phyloP scores from a whole-genome alignment of 2,888 invertebrate genomes.

The Gastracanthus pulcherrimus region DNA sequence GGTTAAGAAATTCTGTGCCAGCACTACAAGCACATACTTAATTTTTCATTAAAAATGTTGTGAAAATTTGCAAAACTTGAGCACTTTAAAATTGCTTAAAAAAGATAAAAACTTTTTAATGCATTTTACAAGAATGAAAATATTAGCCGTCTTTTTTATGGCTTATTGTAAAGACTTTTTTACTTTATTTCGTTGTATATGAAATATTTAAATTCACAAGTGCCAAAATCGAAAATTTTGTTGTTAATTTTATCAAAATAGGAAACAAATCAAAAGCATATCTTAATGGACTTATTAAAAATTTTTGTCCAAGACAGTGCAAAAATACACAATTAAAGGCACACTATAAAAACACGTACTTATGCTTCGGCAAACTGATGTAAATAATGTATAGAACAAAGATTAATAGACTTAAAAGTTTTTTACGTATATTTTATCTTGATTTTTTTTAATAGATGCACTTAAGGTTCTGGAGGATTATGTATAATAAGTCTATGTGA shows the following conservation, averaged over 20 bases:
- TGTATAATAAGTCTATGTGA: constrained; percentile 47
- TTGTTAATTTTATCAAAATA: not conserved
- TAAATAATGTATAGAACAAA: constrained; percentile 59
- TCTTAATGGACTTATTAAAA: not conserved
- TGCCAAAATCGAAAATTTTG: constrained; percentile 48
- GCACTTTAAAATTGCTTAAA: constrained; percentile 41
- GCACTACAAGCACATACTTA: constrained; percentile 70
- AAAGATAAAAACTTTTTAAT: constrained; percentile 35
- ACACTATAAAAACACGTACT: constrained; percentile 32
- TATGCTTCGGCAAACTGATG: constrained; percentile 57
- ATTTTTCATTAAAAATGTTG: constrained; percentile 54
- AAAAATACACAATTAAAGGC: constrained; percentile 43
- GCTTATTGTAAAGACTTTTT: constrained; percentile 16
- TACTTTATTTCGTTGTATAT: constrained; percentile 1
- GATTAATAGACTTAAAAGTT: constrained; percentile 40
- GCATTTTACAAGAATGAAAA: constrained; percentile 6
- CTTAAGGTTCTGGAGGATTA: constrained; percentile 38
- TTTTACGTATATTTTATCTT: constrained; percentile 46
- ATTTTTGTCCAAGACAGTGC: constrained; percentile 26
- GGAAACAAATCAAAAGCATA: constrained; percentile 29
- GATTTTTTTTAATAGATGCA: constrained; percentile 37
- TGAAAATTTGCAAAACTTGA: constrained; percentile 45
- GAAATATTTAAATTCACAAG: constrained; percentile 48
- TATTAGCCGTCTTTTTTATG: not conserved
- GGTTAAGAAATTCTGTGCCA: constrained; percentile 74